Conservation (phyloP, 2,888 invertebrate species). For the Tenthredo distinguenda region DNA sequence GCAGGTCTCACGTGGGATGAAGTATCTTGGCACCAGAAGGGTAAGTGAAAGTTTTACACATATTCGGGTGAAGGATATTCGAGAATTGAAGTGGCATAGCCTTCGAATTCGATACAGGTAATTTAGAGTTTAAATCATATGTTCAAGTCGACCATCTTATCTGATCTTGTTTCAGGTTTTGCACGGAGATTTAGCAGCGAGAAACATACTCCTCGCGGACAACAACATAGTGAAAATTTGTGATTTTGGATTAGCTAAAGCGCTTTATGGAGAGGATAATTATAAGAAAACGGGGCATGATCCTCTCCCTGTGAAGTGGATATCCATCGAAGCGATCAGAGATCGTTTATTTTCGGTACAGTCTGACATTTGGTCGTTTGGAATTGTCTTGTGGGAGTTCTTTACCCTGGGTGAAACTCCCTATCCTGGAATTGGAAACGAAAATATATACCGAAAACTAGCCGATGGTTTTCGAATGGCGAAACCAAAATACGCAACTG, state of each 20-base stretch:
- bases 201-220: conserved; percentile 91
- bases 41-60: conserved; percentile 75
- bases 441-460: conserved; percentile 84
- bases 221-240: conserved; percentile 95
- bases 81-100: too few species aligned
- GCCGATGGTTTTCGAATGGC: too few species aligned
- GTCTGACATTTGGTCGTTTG: conserved; percentile 95
- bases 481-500: background rate
- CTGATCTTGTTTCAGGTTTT: conserved; percentile 80
- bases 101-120: too few species aligned
- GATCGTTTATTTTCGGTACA: conserved; percentile 93
- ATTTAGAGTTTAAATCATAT: too few species aligned
- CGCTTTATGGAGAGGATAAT: conserved; percentile 90
- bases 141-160: too few species aligned
- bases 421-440: conserved; percentile 89
- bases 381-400: conserved; percentile 91
- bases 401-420: conserved; percentile 90
- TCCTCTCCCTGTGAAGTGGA: conserved; percentile 94
- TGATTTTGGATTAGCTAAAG: conserved; percentile 94
- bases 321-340: conserved; percentile 93
- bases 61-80: too few species aligned
- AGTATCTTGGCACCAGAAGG: conserved; percentile 91
- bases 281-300: conserved; percentile 92
- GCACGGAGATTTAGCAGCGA: conserved; percentile 91
- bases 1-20: conserved; percentile 95